phyloP scores from a whole-genome alignment of 2,797 vertebrate species.

The Myotis vivesi region DNA sequence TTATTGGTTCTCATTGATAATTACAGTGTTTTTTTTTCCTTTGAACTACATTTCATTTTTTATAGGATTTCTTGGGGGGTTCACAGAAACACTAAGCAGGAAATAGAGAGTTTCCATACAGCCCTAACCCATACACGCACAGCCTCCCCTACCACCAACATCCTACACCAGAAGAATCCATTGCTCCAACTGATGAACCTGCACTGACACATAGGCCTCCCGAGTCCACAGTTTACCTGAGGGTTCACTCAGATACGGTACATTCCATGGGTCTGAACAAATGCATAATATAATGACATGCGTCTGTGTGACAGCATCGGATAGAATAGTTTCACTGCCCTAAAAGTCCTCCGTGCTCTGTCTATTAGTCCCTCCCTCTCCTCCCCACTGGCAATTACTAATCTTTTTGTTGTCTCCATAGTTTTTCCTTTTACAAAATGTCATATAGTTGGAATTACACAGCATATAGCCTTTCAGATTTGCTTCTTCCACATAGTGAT shows the following conservation, averaged over 20 bases:
- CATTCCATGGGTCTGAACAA: background rate
- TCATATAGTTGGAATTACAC: background rate
- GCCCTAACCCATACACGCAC: background rate
- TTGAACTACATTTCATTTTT: background rate
- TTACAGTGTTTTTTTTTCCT: background rate
- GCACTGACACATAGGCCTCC: background rate
- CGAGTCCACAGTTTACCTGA: background rate
- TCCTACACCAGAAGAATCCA: background rate
- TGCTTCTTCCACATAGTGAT: background rate
- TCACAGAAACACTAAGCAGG: background rate
- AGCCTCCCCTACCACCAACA: accelerated
- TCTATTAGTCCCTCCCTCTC: background rate
- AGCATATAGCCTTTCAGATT: background rate
- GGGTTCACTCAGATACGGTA: no score
- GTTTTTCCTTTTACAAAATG: background rate
- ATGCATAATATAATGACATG: background rate
- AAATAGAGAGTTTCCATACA: background rate
- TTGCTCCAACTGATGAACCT: background rate
- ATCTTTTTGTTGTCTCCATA: background rate
- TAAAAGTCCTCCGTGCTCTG: background rate
- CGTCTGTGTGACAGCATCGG: no score
- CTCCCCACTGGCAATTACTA: background rate
- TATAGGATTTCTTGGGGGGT: background rate
- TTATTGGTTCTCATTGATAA: background rate
- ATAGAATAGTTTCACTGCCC: background rate